Percentiles rank a stretch among this genome's conserved stretches.
phyloP scores from a whole-genome alignment of 2,797 vertebrate species.

The Gorsachius magnificus region DNA sequence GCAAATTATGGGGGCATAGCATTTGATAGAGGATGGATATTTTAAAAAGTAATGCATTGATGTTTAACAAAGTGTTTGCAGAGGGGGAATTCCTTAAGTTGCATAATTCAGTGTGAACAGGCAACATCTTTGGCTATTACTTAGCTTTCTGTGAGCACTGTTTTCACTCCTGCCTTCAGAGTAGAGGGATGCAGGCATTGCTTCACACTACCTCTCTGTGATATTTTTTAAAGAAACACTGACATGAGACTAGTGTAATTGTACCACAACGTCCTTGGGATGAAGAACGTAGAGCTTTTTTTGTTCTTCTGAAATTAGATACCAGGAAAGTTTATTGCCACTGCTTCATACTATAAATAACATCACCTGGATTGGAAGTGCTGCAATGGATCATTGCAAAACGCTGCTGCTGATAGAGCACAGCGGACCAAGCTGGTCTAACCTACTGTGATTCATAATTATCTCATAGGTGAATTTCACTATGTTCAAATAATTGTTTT shows the following conservation, averaged over 20 bases:
- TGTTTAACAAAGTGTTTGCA: background rate
- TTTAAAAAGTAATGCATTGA: background rate
- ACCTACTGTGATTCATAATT: background rate
- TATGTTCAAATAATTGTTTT: background rate
- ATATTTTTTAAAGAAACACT: constrained; percentile 2
- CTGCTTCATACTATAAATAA: constrained; percentile 4
- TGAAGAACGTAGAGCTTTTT: background rate
- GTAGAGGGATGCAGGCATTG: background rate
- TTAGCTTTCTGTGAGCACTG: background rate
- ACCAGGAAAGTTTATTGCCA: background rate
- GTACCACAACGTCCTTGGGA: background rate
- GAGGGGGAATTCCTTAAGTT: constrained; percentile 19
- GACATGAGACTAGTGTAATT: background rate
- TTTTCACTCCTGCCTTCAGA: background rate
- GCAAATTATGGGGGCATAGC: background rate
- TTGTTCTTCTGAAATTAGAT: background rate
- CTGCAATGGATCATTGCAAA: constrained; percentile 27
- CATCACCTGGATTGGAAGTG: background rate
- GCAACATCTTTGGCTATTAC: constrained; percentile 17
- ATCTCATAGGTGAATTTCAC: background rate
- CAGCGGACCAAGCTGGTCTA: background rate
- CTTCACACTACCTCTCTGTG: background rate
- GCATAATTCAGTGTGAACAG: constrained; percentile 24
- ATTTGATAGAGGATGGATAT: background rate
- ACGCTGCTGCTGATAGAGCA: constrained; percentile 16